phyloP scores from a whole-genome alignment of 1,140 invertebrate genomes.

The Archivesica marissinica region DNA sequence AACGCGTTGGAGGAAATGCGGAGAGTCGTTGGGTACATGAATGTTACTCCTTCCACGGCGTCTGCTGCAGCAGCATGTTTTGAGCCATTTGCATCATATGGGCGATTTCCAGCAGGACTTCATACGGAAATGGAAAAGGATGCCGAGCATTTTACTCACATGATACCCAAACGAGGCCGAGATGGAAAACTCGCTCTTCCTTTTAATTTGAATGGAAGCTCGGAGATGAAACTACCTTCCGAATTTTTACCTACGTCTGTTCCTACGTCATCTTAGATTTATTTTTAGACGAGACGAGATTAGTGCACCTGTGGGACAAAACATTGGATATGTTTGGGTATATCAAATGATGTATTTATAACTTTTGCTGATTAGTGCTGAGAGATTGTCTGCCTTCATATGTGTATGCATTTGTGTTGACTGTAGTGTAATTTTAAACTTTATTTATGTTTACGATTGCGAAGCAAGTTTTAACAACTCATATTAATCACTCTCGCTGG shows the following conservation, averaged over 20 bases:
- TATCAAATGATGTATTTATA: no score
- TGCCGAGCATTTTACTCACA: not conserved
- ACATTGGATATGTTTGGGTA: no score
- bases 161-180: not conserved
- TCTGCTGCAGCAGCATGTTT: slow-evolving; percentile 57
- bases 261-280: slow-evolving; percentile 3
- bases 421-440: no score
- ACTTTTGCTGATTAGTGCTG: no score
- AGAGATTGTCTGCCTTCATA: no score
- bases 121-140: slow-evolving; percentile 46
- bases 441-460: no score
- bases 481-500: no score
- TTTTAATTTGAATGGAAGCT: not conserved
- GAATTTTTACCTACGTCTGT: slow-evolving; percentile 28
- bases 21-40: slow-evolving; percentile 77
- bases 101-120: slow-evolving; percentile 52
- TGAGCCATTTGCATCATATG: slow-evolving; percentile 71
- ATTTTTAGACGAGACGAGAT: no score
- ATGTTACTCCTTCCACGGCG: slow-evolving; percentile 59
- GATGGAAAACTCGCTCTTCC: not conserved
- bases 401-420: no score
- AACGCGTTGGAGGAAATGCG: slow-evolving; percentile 84
- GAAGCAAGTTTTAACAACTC: no score
- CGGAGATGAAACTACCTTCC: slow-evolving; percentile 2
- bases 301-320: no score